Evolutionary conservation across 2,797 vertebrate species (phyloP).

Genomic region (Darevskia nairensis): DNA sequence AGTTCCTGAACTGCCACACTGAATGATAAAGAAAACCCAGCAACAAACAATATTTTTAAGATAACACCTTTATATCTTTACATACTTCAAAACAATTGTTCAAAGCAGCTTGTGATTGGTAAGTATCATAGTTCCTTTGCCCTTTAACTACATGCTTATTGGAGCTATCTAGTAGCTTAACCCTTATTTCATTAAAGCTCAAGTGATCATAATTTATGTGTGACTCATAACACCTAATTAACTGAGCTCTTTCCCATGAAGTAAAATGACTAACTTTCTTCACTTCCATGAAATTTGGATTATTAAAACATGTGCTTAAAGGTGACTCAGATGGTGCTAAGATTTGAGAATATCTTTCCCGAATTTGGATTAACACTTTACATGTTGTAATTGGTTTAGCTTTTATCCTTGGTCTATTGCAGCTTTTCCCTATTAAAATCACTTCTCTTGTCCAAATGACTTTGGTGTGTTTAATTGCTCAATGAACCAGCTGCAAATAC

Average conservation of each 20-base stretch:
- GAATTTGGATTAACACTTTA: constrained; percentile 9
- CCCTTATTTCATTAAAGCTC: constrained; percentile 4
- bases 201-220: background rate
- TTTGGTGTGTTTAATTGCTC: constrained; percentile 3
- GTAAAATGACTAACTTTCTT: constrained; percentile 6
- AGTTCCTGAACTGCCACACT: background rate
- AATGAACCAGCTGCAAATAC: background rate
- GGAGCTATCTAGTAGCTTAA: background rate
- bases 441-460: constrained; percentile 1
- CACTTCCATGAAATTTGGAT: background rate
- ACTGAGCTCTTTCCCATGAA: background rate
- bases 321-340: background rate
- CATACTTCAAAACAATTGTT: background rate
- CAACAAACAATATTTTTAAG: background rate
- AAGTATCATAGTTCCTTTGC: background rate
- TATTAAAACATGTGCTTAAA: background rate
- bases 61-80: background rate
- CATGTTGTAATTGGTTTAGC: constrained; percentile 17
- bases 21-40: background rate
- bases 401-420: background rate
- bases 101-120: background rate
- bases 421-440: background rate
- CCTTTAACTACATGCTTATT: background rate
- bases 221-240: constrained; percentile 17
- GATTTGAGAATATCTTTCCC: background rate